phyloP scores from a whole-genome alignment of 2,797 vertebrate species.

The Helostoma temminkii region DNA sequence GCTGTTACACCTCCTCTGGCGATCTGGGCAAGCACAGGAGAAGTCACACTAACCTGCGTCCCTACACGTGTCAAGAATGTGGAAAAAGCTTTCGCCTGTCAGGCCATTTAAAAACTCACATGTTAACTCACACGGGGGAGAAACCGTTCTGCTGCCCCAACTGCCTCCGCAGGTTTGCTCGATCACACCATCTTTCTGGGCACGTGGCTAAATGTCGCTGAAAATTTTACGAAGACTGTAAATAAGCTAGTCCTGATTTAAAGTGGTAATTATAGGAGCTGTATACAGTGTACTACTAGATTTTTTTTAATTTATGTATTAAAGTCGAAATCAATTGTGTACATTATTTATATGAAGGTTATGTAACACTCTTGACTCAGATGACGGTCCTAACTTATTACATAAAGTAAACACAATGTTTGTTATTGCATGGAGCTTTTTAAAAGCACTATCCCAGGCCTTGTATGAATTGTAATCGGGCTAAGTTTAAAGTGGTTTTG shows the following conservation, averaged over 20 bases:
- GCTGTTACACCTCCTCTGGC: conserved; percentile 82
- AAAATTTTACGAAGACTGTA: conserved; percentile 29
- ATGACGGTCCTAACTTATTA: conserved; percentile 45
- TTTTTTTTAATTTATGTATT: conserved; percentile 41
- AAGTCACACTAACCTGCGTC: conserved; percentile 83
- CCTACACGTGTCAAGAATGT: conserved; percentile 84
- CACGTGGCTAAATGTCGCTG: conserved; percentile 82
- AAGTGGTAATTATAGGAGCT: conserved; percentile 7
- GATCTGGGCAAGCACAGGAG: conserved; percentile 85
- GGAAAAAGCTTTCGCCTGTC: conserved; percentile 82
- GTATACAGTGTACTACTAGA: conserved; percentile 13
- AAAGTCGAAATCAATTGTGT: conserved; percentile 20
- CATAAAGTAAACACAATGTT: not conserved
- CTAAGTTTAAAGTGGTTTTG: conserved; percentile 10
- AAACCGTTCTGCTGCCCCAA: conserved; percentile 84
- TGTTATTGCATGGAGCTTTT: conserved; percentile 48
- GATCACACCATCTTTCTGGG: conserved; percentile 84
- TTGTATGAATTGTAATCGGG: conserved; percentile 13
- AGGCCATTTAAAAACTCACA: conserved; percentile 84
- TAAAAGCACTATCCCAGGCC: conserved; percentile 2
- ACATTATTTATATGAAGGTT: conserved; percentile 56
- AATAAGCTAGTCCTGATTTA: conserved; percentile 16
- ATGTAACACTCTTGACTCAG: conserved; percentile 23
- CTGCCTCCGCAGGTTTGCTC: conserved; percentile 82
- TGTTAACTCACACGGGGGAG: conserved; percentile 85